These are phyloP conservation scores for Himalopsyche phryganea DNA, from an alignment of 1,140 invertebrate genomes.

Conservation along the genomic window DNA sequence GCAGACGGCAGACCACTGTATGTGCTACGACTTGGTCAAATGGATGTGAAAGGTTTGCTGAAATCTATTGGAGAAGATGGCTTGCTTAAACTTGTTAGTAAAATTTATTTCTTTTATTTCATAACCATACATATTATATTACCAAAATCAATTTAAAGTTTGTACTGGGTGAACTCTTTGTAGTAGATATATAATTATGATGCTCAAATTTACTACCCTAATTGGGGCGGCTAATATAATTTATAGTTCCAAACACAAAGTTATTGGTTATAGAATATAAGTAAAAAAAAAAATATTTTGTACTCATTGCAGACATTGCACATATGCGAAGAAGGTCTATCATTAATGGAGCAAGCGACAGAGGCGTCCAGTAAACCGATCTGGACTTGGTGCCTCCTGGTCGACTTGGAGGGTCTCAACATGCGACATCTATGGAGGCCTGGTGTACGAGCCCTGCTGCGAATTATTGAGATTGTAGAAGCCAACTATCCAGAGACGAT, in stretches of 20 bases:
- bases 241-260: no score
- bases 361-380: constrained; percentile 69
- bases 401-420: constrained; percentile 91
- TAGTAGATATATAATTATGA: no score
- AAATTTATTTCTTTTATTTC: no score
- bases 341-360: constrained; percentile 81
- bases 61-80: constrained; percentile 93
- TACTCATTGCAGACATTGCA: constrained; percentile 63
- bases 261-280: no score
- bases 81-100: constrained; percentile 79
- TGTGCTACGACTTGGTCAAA: constrained; percentile 83
- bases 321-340: constrained; percentile 81
- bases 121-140: no score
- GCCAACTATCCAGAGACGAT: constrained; percentile 96
- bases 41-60: constrained; percentile 92
- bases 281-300: background rate
- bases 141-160: no score
- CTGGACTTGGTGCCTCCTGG: constrained; percentile 84
- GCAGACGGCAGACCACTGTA: constrained; percentile 87
- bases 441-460: constrained; percentile 83
- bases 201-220: no score
- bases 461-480: constrained; percentile 93
- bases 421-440: constrained; percentile 95
- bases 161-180: no score
- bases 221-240: no score